Percentiles rank a stretch among this genome's conserved stretches.
Evolutionary conservation across 2,888 invertebrate species (phyloP).

Genomic region (Andrena camellia): DNA sequence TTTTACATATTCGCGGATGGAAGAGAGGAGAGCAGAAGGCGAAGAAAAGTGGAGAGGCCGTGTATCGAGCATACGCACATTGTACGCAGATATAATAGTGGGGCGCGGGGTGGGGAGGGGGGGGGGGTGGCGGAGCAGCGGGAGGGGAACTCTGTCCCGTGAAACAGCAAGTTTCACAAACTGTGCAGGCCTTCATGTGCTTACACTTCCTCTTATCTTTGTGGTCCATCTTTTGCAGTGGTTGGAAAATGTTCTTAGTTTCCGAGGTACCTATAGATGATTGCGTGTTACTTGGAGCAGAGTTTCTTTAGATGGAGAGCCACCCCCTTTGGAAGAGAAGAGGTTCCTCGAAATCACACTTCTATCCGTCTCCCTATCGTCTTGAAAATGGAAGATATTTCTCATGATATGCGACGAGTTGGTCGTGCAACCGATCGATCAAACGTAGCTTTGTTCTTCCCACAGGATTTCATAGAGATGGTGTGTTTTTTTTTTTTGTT

Average conservation of each 20-base stretch:
- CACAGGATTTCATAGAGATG: neutral
- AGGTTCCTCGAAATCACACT: too few relatives aligned
- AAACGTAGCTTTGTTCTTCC: neutral
- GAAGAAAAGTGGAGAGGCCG: neutral
- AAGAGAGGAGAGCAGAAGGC: slow-evolving; percentile 4
- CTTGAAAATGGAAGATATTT: too few relatives aligned
- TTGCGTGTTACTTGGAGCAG: too few relatives aligned
- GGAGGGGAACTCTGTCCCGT: neutral
- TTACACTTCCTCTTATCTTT: slow-evolving; percentile 5
- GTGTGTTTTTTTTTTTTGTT: neutral
- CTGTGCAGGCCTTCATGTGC: neutral
- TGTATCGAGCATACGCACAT: neutral
- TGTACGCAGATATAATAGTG: slow-evolving; percentile 24
- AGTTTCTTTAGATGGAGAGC: too few relatives aligned
- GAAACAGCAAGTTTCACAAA: slow-evolving; percentile 1
- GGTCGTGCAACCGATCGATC: neutral
- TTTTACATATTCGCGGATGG: slow-evolving; percentile 52
- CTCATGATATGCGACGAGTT: too few relatives aligned
- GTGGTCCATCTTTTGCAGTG: neutral
- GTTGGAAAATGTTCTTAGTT: neutral
- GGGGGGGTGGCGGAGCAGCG: neutral
- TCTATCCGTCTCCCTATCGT: too few relatives aligned
- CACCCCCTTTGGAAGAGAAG: too few relatives aligned
- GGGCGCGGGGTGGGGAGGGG: too few relatives aligned
- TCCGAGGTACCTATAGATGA: too few relatives aligned